These are phyloP conservation scores for Drosophila sulfurigaster DNA, from an alignment of 1,140 invertebrate genomes.

Conservation along the genomic window DNA sequence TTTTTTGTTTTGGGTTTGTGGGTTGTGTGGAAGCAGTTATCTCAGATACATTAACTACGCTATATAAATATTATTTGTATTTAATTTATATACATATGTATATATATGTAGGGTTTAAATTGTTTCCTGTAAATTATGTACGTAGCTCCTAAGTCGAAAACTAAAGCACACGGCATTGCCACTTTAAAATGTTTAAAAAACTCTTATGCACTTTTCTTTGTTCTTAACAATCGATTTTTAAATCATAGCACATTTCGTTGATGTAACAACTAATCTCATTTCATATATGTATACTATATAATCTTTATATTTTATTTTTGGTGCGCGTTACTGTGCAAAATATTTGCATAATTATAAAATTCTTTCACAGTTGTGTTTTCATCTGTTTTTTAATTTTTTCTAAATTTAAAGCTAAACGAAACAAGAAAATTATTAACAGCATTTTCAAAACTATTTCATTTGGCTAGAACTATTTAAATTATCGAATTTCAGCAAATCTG, in stretches of 20 bases:
- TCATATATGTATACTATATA: constrained; percentile 18
- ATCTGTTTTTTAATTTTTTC: constrained; percentile 17
- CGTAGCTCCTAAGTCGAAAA: constrained; percentile 56
- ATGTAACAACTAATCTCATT: constrained; percentile 15
- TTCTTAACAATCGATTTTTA: constrained; percentile 19
- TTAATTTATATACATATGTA: constrained; percentile 27
- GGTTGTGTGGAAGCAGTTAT: constrained; percentile 68
- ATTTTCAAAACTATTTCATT: constrained; percentile 17
- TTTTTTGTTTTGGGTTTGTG: constrained; percentile 10
- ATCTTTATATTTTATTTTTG: constrained; percentile 32
- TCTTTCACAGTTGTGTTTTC: constrained; percentile 66
- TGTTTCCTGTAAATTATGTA: constrained; percentile 49
- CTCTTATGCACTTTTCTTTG: constrained; percentile 15
- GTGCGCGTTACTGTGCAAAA: constrained; percentile 80
- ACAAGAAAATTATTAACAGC: constrained; percentile 8
- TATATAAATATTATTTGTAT: not conserved
- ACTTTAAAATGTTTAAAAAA: constrained; percentile 71
- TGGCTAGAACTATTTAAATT: not conserved
- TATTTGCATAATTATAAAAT: constrained; percentile 80
- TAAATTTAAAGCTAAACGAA: constrained; percentile 17
- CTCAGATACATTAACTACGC: constrained; percentile 42
- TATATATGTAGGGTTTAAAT: constrained; percentile 30
- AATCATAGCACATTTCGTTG: constrained; percentile 21
- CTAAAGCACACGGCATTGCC: constrained; percentile 58
- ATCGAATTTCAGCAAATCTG: constrained; percentile 1